Percentiles rank a stretch among this genome's conserved stretches.
Evolutionary conservation across 2,113 vertebrate species (phyloP).

Genomic region (Festucalex cinctus): DNA sequence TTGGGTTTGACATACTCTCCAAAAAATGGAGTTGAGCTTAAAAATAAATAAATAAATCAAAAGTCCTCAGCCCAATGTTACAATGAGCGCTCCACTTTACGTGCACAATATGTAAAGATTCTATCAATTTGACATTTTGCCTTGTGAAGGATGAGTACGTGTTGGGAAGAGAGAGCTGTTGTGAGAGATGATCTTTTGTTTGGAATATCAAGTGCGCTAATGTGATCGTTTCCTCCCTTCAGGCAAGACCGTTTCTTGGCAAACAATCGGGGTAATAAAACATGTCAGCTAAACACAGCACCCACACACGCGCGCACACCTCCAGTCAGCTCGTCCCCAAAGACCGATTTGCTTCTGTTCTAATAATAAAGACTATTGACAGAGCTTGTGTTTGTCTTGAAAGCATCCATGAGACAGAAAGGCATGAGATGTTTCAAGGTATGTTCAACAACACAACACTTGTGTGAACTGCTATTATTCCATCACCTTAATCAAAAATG

Average conservation of each 20-base stretch:
- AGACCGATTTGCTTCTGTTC: background rate
- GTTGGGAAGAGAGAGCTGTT: background rate
- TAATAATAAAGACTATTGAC: conserved; percentile 2
- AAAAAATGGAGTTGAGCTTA: background rate
- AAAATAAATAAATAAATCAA: conserved; percentile 19
- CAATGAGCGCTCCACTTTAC: conserved; percentile 6
- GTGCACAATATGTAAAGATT: conserved; percentile 36
- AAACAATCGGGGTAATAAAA: conserved; percentile 2
- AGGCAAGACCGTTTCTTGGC: conserved; percentile 4
- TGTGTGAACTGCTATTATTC: background rate
- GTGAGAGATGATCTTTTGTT: conserved; percentile 25
- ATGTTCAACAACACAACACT: background rate
- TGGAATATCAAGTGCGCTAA: conserved; percentile 39
- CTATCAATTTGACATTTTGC: conserved; percentile 43
- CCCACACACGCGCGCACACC: background rate
- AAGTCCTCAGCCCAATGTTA: conserved; percentile 14
- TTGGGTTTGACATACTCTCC: background rate
- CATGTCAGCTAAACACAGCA: background rate
- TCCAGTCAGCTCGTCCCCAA: background rate
- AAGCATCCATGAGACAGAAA: background rate
- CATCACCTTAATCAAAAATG: background rate
- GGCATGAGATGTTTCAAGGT: background rate
- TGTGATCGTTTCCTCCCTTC: conserved; percentile 19
- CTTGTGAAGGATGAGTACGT: conserved; percentile 17
- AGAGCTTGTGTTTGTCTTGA: background rate